These are phyloP conservation scores for Cydia strobilella DNA, from an alignment of 1,140 invertebrate genomes.

Conservation along the genomic window DNA sequence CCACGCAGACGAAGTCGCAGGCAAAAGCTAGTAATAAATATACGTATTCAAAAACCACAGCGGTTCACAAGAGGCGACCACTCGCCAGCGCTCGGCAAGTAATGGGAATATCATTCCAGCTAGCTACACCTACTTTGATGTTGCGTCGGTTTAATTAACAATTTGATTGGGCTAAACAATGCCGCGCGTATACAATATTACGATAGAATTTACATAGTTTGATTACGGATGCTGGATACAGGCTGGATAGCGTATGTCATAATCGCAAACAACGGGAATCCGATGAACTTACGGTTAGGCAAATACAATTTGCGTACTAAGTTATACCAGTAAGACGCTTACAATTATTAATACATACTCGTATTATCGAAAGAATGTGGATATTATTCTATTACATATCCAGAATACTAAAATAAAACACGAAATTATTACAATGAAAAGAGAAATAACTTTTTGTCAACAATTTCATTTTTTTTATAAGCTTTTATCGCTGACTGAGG, in stretches of 20 bases:
- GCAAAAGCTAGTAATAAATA: no score
- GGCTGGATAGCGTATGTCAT: neutral
- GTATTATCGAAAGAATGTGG: no score
- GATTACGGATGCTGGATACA: neutral
- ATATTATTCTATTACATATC: no score
- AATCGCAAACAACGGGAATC: neutral
- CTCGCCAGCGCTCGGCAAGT: neutral
- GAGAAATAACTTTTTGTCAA: no score
- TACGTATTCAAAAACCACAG: neutral
- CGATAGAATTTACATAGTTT: conserved; percentile 25
- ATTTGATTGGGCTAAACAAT: conserved; percentile 31
- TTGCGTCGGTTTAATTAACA: conserved; percentile 31
- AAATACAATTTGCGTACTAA: neutral
- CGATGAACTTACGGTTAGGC: neutral
- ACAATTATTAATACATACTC: neutral
- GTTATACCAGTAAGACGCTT: neutral
- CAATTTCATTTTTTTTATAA: no score
- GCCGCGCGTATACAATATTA: conserved; percentile 25
- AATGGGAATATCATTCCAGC: neutral
- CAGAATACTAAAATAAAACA: no score
- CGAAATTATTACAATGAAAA: no score
- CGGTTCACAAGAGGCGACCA: neutral
- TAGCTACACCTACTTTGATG: conserved; percentile 24
- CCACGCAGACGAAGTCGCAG: no score
- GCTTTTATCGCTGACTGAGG: no score